Evolutionary conservation across 1,140 invertebrate species (phyloP), one percentile per base, ranked within the genome.

Genomic region (Drosophila chauvacae): DNA sequence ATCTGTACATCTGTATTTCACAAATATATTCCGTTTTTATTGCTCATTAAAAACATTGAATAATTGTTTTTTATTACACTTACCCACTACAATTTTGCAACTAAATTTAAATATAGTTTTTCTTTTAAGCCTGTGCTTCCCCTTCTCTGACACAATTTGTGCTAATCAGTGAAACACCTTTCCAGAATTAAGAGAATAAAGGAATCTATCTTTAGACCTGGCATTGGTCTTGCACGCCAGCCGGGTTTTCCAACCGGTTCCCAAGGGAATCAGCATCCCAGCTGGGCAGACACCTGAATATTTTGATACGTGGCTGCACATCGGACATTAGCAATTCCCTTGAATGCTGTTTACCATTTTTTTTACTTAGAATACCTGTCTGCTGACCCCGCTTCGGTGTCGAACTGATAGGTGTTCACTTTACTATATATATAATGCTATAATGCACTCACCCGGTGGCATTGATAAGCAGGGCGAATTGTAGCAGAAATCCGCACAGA

Each of bases 381-480:
- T 18, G 30, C 16, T 66, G 66, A 39, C 35, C 65, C 26, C 35
- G n/a, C 26, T 59, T 48, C 20, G 47, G 51, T 55, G 37, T 18
- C 20, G 30, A 18, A 4, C 35, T 28, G 37, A 59, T 41, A 75
- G 57, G 41, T 35, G 44, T 37, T 60, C 16, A 42, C 37, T 60
- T 23, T 1, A 3, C 4, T 11, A 16, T 10, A 45, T 13, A 70
- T 33, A n/a, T 33, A 51, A 13, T 30, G 28, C 4, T 35, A 4
- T 13, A 42, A 18, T 10, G 9, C 23, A 78, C 83, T 74, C 58
- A 87, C 83, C 85, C 84, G 14, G 63, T 71, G 55, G 77, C 83
- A 62, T 68, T 68, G 44, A 84, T 69, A 16, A 83, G 47, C 18
- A 88, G n/a, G 47, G 51, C 83, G 57, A 55, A 71, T 77, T 88